Base-by-base conservation (phyloP, 2,113 vertebrate species). In the Cervus canadensis region DNA sequence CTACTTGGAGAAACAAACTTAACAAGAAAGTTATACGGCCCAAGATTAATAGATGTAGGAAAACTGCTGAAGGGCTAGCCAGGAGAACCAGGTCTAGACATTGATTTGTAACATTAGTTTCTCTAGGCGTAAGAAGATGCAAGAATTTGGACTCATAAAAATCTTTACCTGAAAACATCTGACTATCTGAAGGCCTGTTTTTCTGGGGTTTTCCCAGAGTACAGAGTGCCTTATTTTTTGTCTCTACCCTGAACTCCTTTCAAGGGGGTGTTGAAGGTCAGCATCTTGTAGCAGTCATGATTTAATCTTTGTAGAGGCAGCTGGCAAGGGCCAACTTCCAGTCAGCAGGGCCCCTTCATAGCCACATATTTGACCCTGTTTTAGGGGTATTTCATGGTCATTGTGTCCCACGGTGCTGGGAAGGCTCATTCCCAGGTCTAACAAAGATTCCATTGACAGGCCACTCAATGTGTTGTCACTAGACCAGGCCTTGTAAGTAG, bases 401-500 rank as follows among this genome's bases (percentile, higher is more conserved):
- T 36, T 36, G 64, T 9, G 9, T 67, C 64, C 2, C 7, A 11
- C 0, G 0, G n/a, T 21, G 33, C 64, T 67, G 64, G 64, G 33
- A 67, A 36, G 17, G 64, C n/a, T 36, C 17, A 21, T 21, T 21
- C 64, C n/a, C 64, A 11, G 64, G 33, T 67, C 33, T 67, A 67
- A 19, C 33, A 19, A 67, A n/a, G 16, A 67, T 67, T 67, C 64
- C 64, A 19, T 67, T 67, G 64, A 67, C 64, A 67, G 33, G 17
- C 33, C n/a, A 36, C 33, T 67, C 64, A 21, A 11, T 36, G 64
- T 67, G 17, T 67, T 67, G 64, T 67, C 33, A 21, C 17, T 67
- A 67, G n/a, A 67, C 64, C 64, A 67, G 64, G 17, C n/a, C 64
- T 67, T 21, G 64, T 36, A 67, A 67, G 33, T 67, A 67, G 64